phyloP scores from a whole-genome alignment of 23 tunicate species.

The Botrylloides violaceus region DNA sequence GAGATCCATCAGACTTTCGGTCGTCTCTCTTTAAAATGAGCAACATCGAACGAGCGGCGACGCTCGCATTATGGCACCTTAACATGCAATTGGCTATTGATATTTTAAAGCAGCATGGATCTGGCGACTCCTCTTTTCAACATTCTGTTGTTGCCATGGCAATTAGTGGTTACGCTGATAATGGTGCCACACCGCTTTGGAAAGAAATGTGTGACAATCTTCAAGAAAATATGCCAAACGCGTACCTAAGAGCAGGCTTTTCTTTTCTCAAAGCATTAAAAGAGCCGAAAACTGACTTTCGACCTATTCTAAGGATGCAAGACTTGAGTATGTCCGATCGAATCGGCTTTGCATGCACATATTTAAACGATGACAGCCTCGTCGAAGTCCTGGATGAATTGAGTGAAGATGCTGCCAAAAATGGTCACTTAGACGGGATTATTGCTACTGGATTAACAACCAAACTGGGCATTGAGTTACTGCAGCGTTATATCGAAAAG shows the following conservation, averaged over 20 bases:
- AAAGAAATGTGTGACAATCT: conserved; percentile 21
- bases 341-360: conserved; percentile 66
- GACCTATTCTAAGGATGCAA: background rate
- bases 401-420: conserved; percentile 9
- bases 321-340: conserved; percentile 34
- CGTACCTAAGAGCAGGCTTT: conserved; percentile 27
- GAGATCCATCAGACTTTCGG: conserved; percentile 12
- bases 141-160: conserved; percentile 29
- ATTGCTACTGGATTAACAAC: conserved; percentile 34
- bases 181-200: conserved; percentile 3
- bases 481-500: conserved; percentile 53
- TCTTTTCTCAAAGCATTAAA: background rate
- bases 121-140: background rate
- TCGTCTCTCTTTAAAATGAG: conserved; percentile 14
- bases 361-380: conserved; percentile 31
- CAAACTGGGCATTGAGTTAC: conserved; percentile 19
- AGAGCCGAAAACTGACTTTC: background rate
- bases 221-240: background rate
- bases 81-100: conserved; percentile 52
- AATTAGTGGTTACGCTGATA: conserved; percentile 21
- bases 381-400: conserved; percentile 12
- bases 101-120: conserved; percentile 2
- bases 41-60: conserved; percentile 35
- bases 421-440: conserved; percentile 32
- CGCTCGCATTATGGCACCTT: conserved; percentile 69